Evolutionary conservation across 2,113 vertebrate genomes (phyloP).

Genomic region (Ceyx margarethae): DNA sequence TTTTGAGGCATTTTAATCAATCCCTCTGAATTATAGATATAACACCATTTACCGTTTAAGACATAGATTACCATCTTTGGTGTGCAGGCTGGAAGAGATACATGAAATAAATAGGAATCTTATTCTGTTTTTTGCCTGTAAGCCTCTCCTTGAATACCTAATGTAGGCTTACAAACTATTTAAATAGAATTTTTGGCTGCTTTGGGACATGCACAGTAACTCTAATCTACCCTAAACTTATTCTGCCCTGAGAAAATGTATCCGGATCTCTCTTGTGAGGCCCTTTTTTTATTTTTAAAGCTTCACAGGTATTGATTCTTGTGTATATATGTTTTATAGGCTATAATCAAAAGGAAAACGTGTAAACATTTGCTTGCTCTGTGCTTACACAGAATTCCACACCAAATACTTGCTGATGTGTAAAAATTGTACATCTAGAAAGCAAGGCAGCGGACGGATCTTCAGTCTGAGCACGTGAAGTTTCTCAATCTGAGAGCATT

Average conservation of each 20-base stretch:
- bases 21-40: background rate
- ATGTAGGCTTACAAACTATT: background rate
- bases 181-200: background rate
- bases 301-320: background rate
- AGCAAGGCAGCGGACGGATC: background rate
- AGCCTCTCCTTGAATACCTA: background rate
- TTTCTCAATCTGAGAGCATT: background rate
- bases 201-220: background rate
- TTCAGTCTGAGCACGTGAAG: background rate
- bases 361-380: background rate
- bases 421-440: background rate
- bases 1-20: background rate
- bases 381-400: accelerated
- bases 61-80: background rate
- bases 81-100: background rate
- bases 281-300: background rate
- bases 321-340: background rate
- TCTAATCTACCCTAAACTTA: background rate
- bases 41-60: background rate
- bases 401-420: background rate
- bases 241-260: background rate
- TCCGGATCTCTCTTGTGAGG: background rate
- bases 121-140: background rate
- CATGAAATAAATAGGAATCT: background rate
- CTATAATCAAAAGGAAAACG: background rate